Percentiles rank a stretch among this genome's conserved stretches.
Evolutionary conservation across 2,797 vertebrate species (phyloP).

Genomic region (Podarcis lilfordi): DNA sequence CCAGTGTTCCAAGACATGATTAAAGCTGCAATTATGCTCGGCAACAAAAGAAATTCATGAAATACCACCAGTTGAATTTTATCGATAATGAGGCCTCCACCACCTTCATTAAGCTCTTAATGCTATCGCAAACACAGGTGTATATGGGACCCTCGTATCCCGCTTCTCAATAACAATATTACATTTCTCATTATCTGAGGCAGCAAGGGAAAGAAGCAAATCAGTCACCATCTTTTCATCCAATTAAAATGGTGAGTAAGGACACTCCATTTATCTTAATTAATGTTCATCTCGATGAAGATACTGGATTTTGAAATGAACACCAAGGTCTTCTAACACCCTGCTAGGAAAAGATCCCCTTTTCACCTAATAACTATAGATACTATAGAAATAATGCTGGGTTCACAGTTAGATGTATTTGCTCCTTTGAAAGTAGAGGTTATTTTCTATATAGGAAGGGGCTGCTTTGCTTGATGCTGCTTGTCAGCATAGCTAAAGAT

Average conservation of each 20-base stretch:
- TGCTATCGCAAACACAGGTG: slow-evolving; percentile 44
- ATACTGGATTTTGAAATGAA: slow-evolving; percentile 26
- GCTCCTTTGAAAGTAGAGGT: not conserved
- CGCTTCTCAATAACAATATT: slow-evolving; percentile 40
- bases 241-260: slow-evolving; percentile 35
- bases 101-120: slow-evolving; percentile 51
- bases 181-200: slow-evolving; percentile 46
- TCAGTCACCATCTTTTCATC: slow-evolving; percentile 37
- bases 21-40: slow-evolving; percentile 32
- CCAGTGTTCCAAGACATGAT: slow-evolving; percentile 23
- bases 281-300: slow-evolving; percentile 32
- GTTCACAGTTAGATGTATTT: not conserved
- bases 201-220: slow-evolving; percentile 10
- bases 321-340: not conserved
- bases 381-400: not conserved
- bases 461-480: no score
- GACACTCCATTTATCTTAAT: slow-evolving; percentile 48
- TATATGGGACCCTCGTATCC: slow-evolving; percentile 38
- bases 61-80: slow-evolving; percentile 46
- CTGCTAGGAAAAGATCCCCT: not conserved
- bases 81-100: slow-evolving; percentile 48
- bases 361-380: slow-evolving; percentile 15
- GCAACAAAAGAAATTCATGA: slow-evolving; percentile 57
- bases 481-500: no score
- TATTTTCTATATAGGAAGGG: not conserved